Evolutionary conservation across 1,140 invertebrate species (phyloP).

Genomic region (Monochamus saltuarius): DNA sequence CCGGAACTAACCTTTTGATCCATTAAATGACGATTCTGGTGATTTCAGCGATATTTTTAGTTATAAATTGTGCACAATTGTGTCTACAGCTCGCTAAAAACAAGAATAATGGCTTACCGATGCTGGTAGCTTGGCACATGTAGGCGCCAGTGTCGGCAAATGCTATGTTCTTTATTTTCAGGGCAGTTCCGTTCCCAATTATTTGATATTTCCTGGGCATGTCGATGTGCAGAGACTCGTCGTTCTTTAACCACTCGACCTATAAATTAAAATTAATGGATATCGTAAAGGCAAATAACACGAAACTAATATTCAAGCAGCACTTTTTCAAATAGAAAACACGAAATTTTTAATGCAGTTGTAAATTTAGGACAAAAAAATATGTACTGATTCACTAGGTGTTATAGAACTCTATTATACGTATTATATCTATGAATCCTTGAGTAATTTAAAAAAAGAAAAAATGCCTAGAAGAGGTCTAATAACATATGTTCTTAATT

Average conservation of each 20-base stretch:
- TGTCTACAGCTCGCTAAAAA: not conserved
- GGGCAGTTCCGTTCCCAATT: conserved; percentile 70
- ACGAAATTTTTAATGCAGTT: too few species aligned
- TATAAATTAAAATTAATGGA: conserved; percentile 33
- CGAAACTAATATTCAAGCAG: not conserved
- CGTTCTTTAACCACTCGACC: conserved; percentile 74
- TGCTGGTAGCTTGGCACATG: conserved; percentile 74
- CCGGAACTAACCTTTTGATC: too few species aligned
- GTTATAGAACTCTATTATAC: too few species aligned
- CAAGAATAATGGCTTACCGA: conserved; percentile 41
- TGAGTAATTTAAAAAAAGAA: too few species aligned
- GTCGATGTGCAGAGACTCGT: conserved; percentile 63
- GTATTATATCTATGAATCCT: too few species aligned
- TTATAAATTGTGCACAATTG: too few species aligned
- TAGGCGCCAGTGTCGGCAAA: conserved; percentile 77
- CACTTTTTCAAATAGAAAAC: not conserved
- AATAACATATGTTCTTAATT: too few species aligned
- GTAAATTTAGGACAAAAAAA: too few species aligned
- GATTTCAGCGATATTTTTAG: too few species aligned
- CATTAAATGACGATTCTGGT: too few species aligned
- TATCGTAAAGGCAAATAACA: not conserved
- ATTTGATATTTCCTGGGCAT: conserved; percentile 62
- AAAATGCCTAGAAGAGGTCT: too few species aligned
- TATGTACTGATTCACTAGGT: too few species aligned
- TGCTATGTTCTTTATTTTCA: conserved; percentile 66